Conservation (phyloP, 2,113 vertebrate species). For the Lophochroa leadbeateri region DNA sequence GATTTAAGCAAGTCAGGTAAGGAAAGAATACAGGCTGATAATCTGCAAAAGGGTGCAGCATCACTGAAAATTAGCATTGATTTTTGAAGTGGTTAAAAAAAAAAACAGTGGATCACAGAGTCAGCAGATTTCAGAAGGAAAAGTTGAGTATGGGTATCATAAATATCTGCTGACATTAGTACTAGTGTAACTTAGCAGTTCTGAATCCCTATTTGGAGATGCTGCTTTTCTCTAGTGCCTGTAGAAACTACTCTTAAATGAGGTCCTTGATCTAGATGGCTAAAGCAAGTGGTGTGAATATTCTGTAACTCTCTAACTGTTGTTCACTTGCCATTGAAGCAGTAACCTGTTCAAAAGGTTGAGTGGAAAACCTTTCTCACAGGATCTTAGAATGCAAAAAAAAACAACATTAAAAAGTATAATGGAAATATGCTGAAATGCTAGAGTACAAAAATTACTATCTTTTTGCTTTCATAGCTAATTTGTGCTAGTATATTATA, state of each 20-base stretch:
- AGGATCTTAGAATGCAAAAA: neutral
- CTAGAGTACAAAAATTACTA: neutral
- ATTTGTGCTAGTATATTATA: neutral
- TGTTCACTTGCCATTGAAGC: neutral
- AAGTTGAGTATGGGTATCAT: neutral
- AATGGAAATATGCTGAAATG: neutral
- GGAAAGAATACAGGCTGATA: neutral
- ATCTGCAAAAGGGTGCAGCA: neutral
- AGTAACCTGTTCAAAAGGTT: neutral
- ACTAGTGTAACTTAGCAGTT: neutral
- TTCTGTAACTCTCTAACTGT: neutral
- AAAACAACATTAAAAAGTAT: neutral
- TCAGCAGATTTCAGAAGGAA: neutral
- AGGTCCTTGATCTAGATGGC: neutral
- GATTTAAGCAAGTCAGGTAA: neutral
- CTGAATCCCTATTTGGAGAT: neutral
- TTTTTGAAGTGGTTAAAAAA: conserved; percentile 33
- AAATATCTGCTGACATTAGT: neutral
- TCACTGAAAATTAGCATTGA: neutral
- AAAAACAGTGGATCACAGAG: neutral
- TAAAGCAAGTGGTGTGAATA: neutral
- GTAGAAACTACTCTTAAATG: neutral
- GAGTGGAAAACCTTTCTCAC: neutral
- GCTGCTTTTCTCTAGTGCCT: neutral
- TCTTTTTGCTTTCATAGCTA: neutral